Base-by-base conservation (phyloP, 2,797 vertebrate genomes). In the Huso huso region DNA sequence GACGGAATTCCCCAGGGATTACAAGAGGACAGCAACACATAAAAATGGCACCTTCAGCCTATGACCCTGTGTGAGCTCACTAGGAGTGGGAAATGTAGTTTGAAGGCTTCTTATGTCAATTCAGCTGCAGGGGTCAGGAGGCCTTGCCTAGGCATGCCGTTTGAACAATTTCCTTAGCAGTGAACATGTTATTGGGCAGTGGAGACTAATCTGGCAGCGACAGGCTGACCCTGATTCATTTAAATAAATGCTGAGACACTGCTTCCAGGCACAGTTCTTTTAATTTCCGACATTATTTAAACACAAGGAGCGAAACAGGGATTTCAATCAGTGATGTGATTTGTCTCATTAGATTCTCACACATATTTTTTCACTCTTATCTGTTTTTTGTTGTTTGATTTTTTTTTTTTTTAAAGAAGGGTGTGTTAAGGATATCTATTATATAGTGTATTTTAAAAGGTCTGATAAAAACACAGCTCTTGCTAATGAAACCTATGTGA, bases 201-300 rank as follows among this genome's bases (percentile, higher is more conserved):
- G 69, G 68, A 65, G 71, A 66, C 68, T 75, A 78, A 77, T 75
- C 71, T 79, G 70, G 61, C 62, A 62, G 66, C 69, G 69, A 81
- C 74, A 73, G 69, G 64, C 67, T 74, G 72, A 75, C 73, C 74
- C 71, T 79, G 70, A 73, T 75, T 80, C 71, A 77, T 81, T 78
- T 77, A 71, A 82, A 79, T 77, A 77, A 78, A 74, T 62, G 64
- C 69, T 70, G 53, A 58, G 13, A 69, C 63, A 72, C 65, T 4
- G 67, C 70, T 79, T 69, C 64, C 63, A 65, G 74, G 69, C 75
- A 75, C 70, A 65, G 66, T 64, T 15, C 57, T 60, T 65, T 73
- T 71, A 71, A 81, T 76, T 73, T 71, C 65, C 64, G n/a, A n/a
- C n/a, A n/a, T n/a, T n/a, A n/a, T n/a, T n/a, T n/a, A n/a, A 71